Base-by-base conservation (phyloP, 2,888 invertebrate genomes). In the Chrysolina americana region DNA sequence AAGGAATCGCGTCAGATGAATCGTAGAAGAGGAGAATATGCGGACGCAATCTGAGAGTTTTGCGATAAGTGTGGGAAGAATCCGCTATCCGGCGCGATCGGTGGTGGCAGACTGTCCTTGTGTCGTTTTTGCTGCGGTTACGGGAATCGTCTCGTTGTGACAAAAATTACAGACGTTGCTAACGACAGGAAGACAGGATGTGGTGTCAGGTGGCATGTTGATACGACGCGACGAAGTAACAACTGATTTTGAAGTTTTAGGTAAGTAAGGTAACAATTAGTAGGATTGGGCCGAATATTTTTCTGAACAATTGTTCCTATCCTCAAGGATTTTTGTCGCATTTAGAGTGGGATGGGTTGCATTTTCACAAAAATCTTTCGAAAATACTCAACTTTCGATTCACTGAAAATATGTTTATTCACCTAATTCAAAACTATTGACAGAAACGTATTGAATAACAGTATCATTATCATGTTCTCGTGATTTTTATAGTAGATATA, bases 31-130 rank as follows among this genome's bases (percentile, higher is more conserved):
- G 36, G 36, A 59, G 36, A 59, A 8, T 17, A 59, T n/a, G 36
- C 59, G 36, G 59, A 59, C 59, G 59, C 59, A 59, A 59, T 59
- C n/a, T 59, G 59, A 59, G 59, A 28, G 59, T 17, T 59, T 59
- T 2, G 66, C 23, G 66, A 66, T 66, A 66, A 66, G 50, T 53
- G 68, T 68, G 68, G 68, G 68, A 66, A 68, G 68, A 53, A 11
- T 28, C 17, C 41, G 11, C 23, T 65, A 9, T 65, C 47, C 47
- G 23, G 28, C 15, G 23, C 13, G n/a, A 17, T 41, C 11, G 10
- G 36, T 21, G 23, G 10, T 63, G n/a, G 63, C 63, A 10, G 17
- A 36, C 36, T 48, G 36, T 36, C 28, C n/a, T 59, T 36, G 59
- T 13, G 13, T 59, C 17, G n/a, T 68, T 50, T 68, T 68, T 53